phyloP scores from a whole-genome alignment of 2,888 invertebrate species.

The Apamea epomidion region DNA sequence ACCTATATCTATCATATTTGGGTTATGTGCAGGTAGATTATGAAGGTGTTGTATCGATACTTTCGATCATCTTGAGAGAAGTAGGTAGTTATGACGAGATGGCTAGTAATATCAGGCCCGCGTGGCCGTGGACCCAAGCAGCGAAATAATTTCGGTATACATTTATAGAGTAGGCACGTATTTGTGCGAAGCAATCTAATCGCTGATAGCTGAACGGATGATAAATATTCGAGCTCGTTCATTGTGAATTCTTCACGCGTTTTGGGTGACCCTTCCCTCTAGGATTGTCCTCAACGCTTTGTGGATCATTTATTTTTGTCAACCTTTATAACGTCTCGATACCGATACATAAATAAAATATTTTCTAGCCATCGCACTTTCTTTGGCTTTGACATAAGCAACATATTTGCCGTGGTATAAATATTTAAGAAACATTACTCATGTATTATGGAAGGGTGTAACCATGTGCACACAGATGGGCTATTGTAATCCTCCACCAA shows the following conservation, averaged over 20 bases:
- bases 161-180: constrained; percentile 66
- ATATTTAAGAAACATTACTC: constrained; percentile 33
- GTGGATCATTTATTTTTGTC: constrained; percentile 77
- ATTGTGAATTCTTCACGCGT: constrained; percentile 80
- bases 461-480: constrained; percentile 12
- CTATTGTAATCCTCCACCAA: constrained; percentile 31
- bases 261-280: constrained; percentile 77
- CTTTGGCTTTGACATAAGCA: constrained; percentile 32
- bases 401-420: constrained; percentile 32
- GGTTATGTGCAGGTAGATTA: not conserved
- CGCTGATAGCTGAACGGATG: constrained; percentile 71
- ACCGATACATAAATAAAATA: constrained; percentile 73
- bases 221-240: constrained; percentile 77
- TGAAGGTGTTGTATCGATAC: not conserved
- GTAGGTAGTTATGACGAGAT: constrained; percentile 24
- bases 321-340: constrained; percentile 73
- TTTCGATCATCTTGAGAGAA: constrained; percentile 13
- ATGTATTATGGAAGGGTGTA: constrained; percentile 11
- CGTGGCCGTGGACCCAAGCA: constrained; percentile 14
- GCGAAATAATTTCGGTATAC: constrained; percentile 55
- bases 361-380: constrained; percentile 46
- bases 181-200: constrained; percentile 71
- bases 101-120: constrained; percentile 8
- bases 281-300: constrained; percentile 78
- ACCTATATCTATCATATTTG: not conserved